Percentiles rank a stretch among this genome's conserved stretches.
These are phyloP conservation scores for Sebastolobus alascanus DNA, from an alignment of 2,797 vertebrate genomes.

Conservation along the genomic window DNA sequence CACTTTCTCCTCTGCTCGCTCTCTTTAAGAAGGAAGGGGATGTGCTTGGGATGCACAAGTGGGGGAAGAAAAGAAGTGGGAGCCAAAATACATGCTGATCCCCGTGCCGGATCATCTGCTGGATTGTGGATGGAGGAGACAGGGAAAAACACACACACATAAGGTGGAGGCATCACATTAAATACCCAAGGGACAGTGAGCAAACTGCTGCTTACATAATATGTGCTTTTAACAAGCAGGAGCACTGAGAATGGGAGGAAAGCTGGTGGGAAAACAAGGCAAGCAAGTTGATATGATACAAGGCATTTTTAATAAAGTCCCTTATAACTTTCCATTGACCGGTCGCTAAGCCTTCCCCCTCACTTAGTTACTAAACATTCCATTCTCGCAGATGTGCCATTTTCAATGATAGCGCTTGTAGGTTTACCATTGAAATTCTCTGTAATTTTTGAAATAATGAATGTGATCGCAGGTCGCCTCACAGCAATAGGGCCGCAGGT, in stretches of 20 bases:
- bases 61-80: slow-evolving; percentile 22
- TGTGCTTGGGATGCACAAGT: slow-evolving; percentile 63
- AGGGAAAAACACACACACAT: slow-evolving; percentile 14
- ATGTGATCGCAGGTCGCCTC: not conserved
- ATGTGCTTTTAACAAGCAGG: slow-evolving; percentile 20
- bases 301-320: not conserved
- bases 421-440: not conserved
- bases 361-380: not conserved
- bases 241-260: slow-evolving; percentile 1
- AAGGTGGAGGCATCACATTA: slow-evolving; percentile 17
- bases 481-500: no score
- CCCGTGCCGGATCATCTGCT: slow-evolving; percentile 32
- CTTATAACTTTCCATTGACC: not conserved
- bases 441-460: not conserved
- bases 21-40: slow-evolving; percentile 40
- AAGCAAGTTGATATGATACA: not conserved
- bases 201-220: slow-evolving; percentile 28
- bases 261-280: slow-evolving; percentile 7
- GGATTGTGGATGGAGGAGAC: slow-evolving; percentile 27
- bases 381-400: not conserved
- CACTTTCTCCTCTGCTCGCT: slow-evolving; percentile 56
- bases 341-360: not conserved
- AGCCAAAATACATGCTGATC: slow-evolving; percentile 62
- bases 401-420: not conserved
- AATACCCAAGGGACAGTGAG: slow-evolving; percentile 26